A percentile compares a stretch with the other conserved stretches of the same genome.
These are phyloP conservation scores for Drosophila quasianomalipes DNA, from an alignment of 2,888 invertebrate species.

Conservation along the genomic window DNA sequence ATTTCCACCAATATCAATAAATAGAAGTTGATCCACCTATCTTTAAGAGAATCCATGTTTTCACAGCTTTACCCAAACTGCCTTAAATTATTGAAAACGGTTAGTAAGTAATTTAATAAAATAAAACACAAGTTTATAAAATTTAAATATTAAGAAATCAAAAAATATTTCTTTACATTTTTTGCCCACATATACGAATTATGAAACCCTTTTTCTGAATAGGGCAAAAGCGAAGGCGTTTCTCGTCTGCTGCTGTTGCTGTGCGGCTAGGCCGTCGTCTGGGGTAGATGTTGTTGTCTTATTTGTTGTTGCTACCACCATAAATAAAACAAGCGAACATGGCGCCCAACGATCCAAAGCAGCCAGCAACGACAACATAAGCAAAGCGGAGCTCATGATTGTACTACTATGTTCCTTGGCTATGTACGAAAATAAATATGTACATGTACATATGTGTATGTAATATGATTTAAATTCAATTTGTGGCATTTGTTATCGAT, in stretches of 20 bases:
- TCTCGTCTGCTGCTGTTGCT: slow-evolving; percentile 30
- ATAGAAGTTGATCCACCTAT: neutral
- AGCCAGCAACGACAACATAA: slow-evolving; percentile 33
- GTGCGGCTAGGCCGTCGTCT: slow-evolving; percentile 28
- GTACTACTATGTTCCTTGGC: slow-evolving; percentile 22
- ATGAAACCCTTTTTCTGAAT: slow-evolving; percentile 21
- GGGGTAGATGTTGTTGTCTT: slow-evolving; percentile 8
- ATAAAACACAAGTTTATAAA: neutral
- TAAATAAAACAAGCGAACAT: slow-evolving; percentile 75
- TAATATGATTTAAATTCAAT: slow-evolving; percentile 78
- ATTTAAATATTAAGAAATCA: slow-evolving; percentile 12
- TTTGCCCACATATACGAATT: neutral
- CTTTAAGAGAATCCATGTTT: neutral
- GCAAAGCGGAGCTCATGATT: slow-evolving; percentile 33
- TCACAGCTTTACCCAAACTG: neutral
- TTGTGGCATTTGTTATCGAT: slow-evolving; percentile 79
- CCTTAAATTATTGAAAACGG: neutral
- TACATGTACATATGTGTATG: slow-evolving; percentile 35
- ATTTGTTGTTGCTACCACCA: slow-evolving; percentile 43
- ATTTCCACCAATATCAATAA: neutral
- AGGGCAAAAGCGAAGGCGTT: slow-evolving; percentile 60
- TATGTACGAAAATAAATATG: slow-evolving; percentile 16
- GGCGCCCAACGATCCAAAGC: slow-evolving; percentile 27
- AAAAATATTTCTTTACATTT: neutral
- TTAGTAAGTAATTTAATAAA: neutral